Base-by-base conservation (phyloP, 2,113 vertebrate species). In the Xiphorhynchus elegans region DNA sequence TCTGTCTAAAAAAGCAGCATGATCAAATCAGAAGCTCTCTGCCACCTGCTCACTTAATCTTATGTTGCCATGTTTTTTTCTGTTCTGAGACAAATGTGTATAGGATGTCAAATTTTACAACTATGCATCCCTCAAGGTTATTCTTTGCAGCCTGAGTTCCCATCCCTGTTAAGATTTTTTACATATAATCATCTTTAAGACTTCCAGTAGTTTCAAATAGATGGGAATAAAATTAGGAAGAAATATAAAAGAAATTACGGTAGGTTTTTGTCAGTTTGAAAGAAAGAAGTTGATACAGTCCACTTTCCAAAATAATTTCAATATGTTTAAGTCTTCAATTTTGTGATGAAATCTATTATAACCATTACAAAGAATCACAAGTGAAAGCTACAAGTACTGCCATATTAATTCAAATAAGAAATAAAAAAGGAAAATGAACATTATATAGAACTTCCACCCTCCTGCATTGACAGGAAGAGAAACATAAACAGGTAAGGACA, bases 1-100 rank as follows among this genome's bases (percentile, higher is more conserved):
- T 95, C 94, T 98, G 97, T 98, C 95, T 96, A 94, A 95, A 97
- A 97, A 97, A 95, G 75, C 92, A 97, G 97, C 95, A 97, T 90
- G 97, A 98, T 98, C 91, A 97, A 97, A 97, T 96, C 92, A 97
- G 90, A 98, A 90, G 63, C 39, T 95, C 62, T 95, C 40, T 97
- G 92, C 93, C 97, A 98, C 97, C 95, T 98, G 97, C 97, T 98
- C 95, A 97, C 97, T 97, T 97, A 95, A 97, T 97, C 74, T 93
- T 76, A 84, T 82, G 60, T 90, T 96, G 64, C 52, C 85, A 12
- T 84, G 39, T 46, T 46, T 93, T 93, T 74, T 97, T 86, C 58
- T 89, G 18, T 92, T 92, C 60, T 87, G 47, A 96, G 67, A 95
- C 53, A 96, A 92, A 26, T 50, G 39, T 64, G 26, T 72, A 44